Percentiles rank a stretch among this genome's conserved stretches.
Evolutionary conservation across 2,888 invertebrate genomes (phyloP).

Genomic region (Aspidiotus destructor): DNA sequence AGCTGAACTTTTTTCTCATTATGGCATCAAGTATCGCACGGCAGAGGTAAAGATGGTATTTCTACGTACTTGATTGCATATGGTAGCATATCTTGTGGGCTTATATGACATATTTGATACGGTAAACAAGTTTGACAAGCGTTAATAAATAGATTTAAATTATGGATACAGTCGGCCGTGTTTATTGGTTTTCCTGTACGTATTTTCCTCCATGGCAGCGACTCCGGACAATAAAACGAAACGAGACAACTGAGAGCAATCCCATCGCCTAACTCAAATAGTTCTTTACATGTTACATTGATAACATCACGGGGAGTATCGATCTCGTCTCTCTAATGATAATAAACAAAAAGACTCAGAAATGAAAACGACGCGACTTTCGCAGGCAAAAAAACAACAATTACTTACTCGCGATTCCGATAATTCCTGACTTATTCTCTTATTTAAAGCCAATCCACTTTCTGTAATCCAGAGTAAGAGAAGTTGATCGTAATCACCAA

Average conservation of each 20-base stretch:
- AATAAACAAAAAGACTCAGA: no score
- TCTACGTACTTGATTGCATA: conserved; percentile 5
- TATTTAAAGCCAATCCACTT: conserved; percentile 65
- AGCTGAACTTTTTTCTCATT: no score
- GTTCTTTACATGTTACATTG: conserved; percentile 51
- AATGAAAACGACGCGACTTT: no score
- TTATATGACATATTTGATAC: conserved; percentile 82
- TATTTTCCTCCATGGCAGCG: conserved; percentile 61
- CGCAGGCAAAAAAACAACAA: no score
- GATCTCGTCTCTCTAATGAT: no score
- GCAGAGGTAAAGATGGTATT: no score
- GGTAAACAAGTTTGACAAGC: conserved; percentile 80
- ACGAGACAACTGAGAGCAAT: conserved; percentile 77
- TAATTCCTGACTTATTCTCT: conserved; percentile 43
- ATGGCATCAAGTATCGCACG: no score
- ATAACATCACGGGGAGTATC: no score
- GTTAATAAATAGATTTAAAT: conserved; percentile 74
- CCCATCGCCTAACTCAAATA: conserved; percentile 84
- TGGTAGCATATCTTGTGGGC: conserved; percentile 81
- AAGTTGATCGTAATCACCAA: conserved; percentile 64
- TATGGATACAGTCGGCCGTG: conserved; percentile 82
- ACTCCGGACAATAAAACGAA: conserved; percentile 81
- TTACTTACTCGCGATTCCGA: conserved; percentile 10
- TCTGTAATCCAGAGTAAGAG: conserved; percentile 82
- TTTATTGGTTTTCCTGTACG: conserved; percentile 54